Percentiles rank a stretch among this genome's conserved stretches.
Conservation (phyloP, 2,797 vertebrate species). For the Gobio occitaniae region DNA sequence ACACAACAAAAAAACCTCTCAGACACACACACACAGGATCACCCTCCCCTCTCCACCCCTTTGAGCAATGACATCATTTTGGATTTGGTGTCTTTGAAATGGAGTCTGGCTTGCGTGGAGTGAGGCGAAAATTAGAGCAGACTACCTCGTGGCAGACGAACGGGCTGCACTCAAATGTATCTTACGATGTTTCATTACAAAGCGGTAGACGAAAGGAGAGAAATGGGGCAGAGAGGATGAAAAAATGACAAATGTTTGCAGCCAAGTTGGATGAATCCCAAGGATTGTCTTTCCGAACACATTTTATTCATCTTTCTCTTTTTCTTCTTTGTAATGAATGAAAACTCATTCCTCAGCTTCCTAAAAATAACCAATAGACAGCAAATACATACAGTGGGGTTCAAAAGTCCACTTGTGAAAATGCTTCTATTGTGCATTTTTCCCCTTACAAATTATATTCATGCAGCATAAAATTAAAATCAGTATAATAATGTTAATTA, state of each 20-base stretch:
- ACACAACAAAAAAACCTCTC: constrained; percentile 52
- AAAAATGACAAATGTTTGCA: constrained; percentile 24
- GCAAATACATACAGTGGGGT: neutral
- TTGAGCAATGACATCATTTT: constrained; percentile 78
- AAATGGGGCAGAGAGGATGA: constrained; percentile 30
- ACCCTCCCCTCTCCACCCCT: constrained; percentile 66
- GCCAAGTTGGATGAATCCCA: constrained; percentile 35
- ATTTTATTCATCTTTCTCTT: constrained; percentile 38
- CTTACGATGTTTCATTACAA: constrained; percentile 49
- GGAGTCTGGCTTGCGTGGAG: constrained; percentile 67
- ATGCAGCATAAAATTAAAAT: neutral
- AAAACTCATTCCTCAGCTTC: constrained; percentile 34
- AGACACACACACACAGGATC: constrained; percentile 51
- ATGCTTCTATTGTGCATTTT: neutral
- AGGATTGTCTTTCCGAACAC: constrained; percentile 23
- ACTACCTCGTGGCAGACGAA: constrained; percentile 74
- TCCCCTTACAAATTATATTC: neutral
- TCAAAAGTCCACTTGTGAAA: constrained; percentile 19
- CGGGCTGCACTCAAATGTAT: constrained; percentile 70
- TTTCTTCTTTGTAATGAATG: constrained; percentile 19
- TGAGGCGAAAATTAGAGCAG: constrained; percentile 59
- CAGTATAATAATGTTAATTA: too few relatives aligned
- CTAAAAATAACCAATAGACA: constrained; percentile 52
- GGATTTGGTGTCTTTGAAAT: constrained; percentile 72
- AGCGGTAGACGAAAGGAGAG: constrained; percentile 33